A percentile compares a stretch with the other conserved stretches of the same genome.
Evolutionary conservation across 2,797 vertebrate genomes (phyloP).

Genomic region (Chaenodraco wilsoni): DNA sequence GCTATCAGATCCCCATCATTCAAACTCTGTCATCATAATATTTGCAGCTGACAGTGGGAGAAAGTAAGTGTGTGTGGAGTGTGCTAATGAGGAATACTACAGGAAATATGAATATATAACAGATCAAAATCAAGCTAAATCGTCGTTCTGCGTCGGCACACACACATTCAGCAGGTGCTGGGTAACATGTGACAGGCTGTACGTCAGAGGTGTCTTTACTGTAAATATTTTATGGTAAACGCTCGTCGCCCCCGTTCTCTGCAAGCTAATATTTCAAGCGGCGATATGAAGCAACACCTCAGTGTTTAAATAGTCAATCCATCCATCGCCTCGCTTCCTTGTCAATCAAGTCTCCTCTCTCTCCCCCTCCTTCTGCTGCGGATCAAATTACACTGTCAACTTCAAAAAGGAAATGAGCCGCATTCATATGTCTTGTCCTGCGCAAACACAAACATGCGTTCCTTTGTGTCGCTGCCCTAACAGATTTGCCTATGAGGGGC

Average conservation of each 20-base stretch:
- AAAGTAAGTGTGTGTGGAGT: constrained; percentile 6
- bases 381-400: constrained; percentile 71
- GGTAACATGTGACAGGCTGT: constrained; percentile 29
- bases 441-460: constrained; percentile 77
- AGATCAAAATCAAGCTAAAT: constrained; percentile 14
- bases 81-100: constrained; percentile 15
- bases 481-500: constrained; percentile 64
- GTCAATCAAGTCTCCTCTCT: constrained; percentile 26
- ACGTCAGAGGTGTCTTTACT: constrained; percentile 39
- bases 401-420: constrained; percentile 66
- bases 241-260: not conserved
- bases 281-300: constrained; percentile 15
- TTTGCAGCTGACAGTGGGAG: not conserved
- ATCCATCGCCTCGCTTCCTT: constrained; percentile 19
- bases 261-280: constrained; percentile 36
- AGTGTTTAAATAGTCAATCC: constrained; percentile 25
- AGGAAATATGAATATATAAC: not conserved
- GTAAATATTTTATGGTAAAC: constrained; percentile 50
- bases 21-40: constrained; percentile 27
- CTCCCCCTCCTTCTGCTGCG: constrained; percentile 1
- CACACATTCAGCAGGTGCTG: constrained; percentile 15
- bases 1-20: constrained; percentile 29
- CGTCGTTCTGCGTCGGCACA: constrained; percentile 7
- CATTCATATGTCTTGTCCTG: constrained; percentile 68
- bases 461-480: constrained; percentile 68